Base-by-base conservation (phyloP, 2,113 vertebrate genomes). In the Catagonus wagneri region DNA sequence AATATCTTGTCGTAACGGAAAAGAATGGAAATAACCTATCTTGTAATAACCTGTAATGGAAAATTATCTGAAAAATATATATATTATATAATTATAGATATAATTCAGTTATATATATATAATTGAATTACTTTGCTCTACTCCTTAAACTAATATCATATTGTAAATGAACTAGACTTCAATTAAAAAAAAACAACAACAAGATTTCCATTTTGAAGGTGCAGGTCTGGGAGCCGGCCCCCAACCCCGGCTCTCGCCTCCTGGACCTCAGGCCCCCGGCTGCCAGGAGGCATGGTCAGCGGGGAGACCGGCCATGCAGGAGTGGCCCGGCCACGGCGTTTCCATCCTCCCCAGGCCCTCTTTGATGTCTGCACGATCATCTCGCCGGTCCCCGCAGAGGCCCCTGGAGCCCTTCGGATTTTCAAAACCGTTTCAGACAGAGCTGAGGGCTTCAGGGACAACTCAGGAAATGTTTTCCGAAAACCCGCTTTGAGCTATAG, bases 261-360 rank as follows among this genome's bases (percentile, higher is more conserved):
- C 23, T 13, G 61, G 44, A 25, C n/a, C 25, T 54, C 2, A 34
- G 58, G 93, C 17, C 52, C 12, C 2, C 3, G 32, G 50, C 19
- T 20, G 65, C 23, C 16, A 2, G 69, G 58, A 22, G 4, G n/a
- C 3, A 6, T 7, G 4, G 6, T 9, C n/a, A 17, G 65, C 19
- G 8, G 2, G 6, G 15, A 16, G 34, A 23, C 71, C 0, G 6
- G 44, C 34, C 56, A 9, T 7, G 14, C 13, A 3, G 34, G 15
- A 25, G 32, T 0, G 1, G 20, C 2, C 0, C 29, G 23, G 1
- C 20, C 2, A 1, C 23, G 23, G 23, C 3, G 36, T 27, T 15
- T 32, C 27, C 39, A 32, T 12, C 17, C 1, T 10, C 22, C 52
- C 29, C 1, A 0, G 3, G 14, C 4, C 25, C 5, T 39, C 25